Percentiles rank a stretch among this genome's conserved stretches.
Conservation (phyloP, 2,888 invertebrate genomes). For the Andricus quercusramuli region DNA sequence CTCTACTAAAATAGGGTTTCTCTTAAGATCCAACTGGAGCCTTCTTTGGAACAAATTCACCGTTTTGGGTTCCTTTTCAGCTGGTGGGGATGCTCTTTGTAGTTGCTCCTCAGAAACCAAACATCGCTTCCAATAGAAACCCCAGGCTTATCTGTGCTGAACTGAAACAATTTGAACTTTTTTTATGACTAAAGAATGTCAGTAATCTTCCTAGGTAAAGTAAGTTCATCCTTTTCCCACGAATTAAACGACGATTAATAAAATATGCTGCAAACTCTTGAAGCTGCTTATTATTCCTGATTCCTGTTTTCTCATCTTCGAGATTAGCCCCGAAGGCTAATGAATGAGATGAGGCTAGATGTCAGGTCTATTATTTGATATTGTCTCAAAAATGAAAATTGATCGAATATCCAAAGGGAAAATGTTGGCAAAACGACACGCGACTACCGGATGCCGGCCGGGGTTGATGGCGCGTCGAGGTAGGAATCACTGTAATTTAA, state of each 20-base stretch:
- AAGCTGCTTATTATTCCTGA: constrained; percentile 8
- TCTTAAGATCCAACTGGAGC: too few relatives aligned
- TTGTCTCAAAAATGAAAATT: constrained; percentile 35
- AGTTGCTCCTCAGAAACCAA: too few relatives aligned
- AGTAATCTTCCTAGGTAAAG: background rate
- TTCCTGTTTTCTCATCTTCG: background rate
- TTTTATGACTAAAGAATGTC: background rate
- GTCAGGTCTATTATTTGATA: constrained; percentile 32
- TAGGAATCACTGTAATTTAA: constrained; percentile 77
- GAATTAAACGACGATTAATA: background rate
- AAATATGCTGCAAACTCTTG: background rate
- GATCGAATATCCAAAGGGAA: constrained; percentile 28
- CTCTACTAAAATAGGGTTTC: too few relatives aligned
- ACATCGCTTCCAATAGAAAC: too few relatives aligned
- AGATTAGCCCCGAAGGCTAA: background rate
- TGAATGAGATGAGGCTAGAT: constrained; percentile 10
- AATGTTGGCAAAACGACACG: constrained; percentile 47
- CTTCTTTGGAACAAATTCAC: too few relatives aligned
- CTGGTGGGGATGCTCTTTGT: too few relatives aligned
- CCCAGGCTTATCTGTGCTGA: too few relatives aligned
- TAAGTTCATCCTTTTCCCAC: background rate
- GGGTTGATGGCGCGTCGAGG: constrained; percentile 59
- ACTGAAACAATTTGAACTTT: background rate
- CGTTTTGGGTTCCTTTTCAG: too few relatives aligned
- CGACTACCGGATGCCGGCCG: constrained; percentile 55